These are phyloP conservation scores for Pandemis cinnamomeana DNA, from an alignment of 2,888 invertebrate genomes.

Conservation along the genomic window DNA sequence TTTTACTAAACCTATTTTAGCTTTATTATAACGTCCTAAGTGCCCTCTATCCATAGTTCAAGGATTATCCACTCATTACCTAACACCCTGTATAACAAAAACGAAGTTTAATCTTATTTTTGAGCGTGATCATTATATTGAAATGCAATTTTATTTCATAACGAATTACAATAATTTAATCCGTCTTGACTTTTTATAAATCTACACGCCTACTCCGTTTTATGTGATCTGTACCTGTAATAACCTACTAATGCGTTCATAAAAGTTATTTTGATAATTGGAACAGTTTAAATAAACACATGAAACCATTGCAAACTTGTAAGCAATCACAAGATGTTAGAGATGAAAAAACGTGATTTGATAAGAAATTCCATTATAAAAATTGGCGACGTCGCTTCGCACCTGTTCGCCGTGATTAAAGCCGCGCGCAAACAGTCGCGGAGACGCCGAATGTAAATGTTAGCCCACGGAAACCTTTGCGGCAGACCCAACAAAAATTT, in stretches of 20 bases:
- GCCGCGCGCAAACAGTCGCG: slow-evolving; percentile 66
- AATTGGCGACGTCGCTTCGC: slow-evolving; percentile 68
- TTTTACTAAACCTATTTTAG: too few relatives aligned
- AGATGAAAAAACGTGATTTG: slow-evolving; percentile 63
- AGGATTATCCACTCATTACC: too few relatives aligned
- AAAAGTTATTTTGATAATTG: background rate
- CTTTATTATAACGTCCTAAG: too few relatives aligned
- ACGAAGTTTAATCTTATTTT: too few relatives aligned
- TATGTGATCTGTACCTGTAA: too few relatives aligned
- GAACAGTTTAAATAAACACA: background rate
- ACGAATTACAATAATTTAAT: too few relatives aligned
- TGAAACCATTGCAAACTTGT: background rate
- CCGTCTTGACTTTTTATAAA: too few relatives aligned
- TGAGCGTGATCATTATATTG: too few relatives aligned
- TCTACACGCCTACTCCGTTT: too few relatives aligned
- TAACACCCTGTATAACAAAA: too few relatives aligned
- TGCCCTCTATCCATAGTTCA: too few relatives aligned
- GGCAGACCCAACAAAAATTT: slow-evolving; percentile 69
- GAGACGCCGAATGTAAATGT: slow-evolving; percentile 76
- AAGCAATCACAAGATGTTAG: slow-evolving; percentile 52
- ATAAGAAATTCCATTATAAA: slow-evolving; percentile 79
- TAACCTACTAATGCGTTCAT: background rate
- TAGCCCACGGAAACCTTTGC: slow-evolving; percentile 70
- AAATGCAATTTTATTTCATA: too few relatives aligned
- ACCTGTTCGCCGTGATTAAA: slow-evolving; percentile 81